These are phyloP conservation scores for Anguilla anguilla DNA, from an alignment of 2,797 vertebrate genomes.

Conservation along the genomic window DNA sequence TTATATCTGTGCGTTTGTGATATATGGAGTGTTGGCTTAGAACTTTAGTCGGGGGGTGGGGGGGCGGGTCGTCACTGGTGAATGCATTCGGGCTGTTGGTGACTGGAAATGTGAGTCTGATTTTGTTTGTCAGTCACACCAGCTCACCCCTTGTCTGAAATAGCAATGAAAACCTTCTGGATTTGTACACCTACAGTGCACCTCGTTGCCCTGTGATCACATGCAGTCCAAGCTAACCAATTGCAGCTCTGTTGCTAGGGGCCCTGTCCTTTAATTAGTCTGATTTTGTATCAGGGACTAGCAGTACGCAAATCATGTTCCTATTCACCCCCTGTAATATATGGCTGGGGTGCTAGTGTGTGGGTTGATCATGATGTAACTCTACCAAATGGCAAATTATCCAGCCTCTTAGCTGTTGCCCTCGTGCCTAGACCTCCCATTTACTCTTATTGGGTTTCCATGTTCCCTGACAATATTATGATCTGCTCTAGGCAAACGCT, in stretches of 20 bases:
- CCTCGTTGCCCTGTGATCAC: constrained; percentile 7
- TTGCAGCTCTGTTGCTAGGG: constrained; percentile 37
- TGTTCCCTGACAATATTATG: constrained; percentile 11
- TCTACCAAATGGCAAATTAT: constrained; percentile 23
- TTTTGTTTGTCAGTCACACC: not conserved
- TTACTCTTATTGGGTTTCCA: constrained; percentile 6
- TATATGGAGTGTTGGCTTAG: not conserved
- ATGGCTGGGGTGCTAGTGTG: constrained; percentile 15
- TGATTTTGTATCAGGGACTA: constrained; percentile 36
- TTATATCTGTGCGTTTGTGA: constrained; percentile 17
- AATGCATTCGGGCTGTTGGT: not conserved
- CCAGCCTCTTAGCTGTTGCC: constrained; percentile 12
- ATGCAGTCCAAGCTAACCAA: constrained; percentile 37
- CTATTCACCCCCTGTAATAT: constrained; percentile 15
- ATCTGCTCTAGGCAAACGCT: not conserved
- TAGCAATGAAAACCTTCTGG: not conserved
- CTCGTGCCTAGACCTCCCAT: constrained; percentile 23
- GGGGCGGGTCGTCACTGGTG: not conserved
- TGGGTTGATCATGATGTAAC: constrained; percentile 23
- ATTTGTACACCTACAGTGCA: not conserved
- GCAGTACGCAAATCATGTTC: constrained; percentile 32
- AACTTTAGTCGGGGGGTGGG: not conserved
- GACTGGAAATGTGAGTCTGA: not conserved
- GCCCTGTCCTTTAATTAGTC: constrained; percentile 34
- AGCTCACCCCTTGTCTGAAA: not conserved